phyloP scores from a whole-genome alignment of 2,113 vertebrate species.

The Cyphomyrus plagiostoma region DNA sequence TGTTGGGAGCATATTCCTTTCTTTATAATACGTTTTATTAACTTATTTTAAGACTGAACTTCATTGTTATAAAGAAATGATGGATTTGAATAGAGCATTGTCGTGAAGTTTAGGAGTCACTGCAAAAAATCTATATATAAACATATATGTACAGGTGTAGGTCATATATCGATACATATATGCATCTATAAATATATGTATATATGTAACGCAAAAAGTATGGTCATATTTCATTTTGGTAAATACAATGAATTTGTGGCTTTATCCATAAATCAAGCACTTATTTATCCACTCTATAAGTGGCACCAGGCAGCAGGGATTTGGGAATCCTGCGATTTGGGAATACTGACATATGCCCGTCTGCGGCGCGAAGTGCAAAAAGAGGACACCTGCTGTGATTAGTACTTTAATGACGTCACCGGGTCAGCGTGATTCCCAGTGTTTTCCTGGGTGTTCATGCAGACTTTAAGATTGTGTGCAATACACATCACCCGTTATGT shows the following conservation, averaged over 20 bases:
- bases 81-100: constrained; percentile 58
- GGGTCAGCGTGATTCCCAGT: not conserved
- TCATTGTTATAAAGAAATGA: constrained; percentile 45
- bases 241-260: not conserved
- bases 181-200: constrained; percentile 10
- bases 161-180: not conserved
- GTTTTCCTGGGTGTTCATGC: not conserved
- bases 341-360: not conserved
- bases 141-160: constrained; percentile 5
- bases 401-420: not conserved
- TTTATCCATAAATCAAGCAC: constrained; percentile 1
- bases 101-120: constrained; percentile 53
- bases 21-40: constrained; percentile 57
- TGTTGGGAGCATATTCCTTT: constrained; percentile 55
- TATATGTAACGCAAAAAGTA: not conserved
- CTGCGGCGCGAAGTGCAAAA: not conserved
- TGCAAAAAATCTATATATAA: constrained; percentile 41
- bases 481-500: not conserved
- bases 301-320: not conserved
- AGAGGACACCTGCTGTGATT: not conserved
- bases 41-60: constrained; percentile 55
- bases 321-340: not conserved
- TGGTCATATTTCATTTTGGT: not conserved
- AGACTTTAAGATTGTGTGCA: not conserved
- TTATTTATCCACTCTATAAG: not conserved